Conservation (phyloP, 1,140 invertebrate species). For the Meteorus sp. region DNA sequence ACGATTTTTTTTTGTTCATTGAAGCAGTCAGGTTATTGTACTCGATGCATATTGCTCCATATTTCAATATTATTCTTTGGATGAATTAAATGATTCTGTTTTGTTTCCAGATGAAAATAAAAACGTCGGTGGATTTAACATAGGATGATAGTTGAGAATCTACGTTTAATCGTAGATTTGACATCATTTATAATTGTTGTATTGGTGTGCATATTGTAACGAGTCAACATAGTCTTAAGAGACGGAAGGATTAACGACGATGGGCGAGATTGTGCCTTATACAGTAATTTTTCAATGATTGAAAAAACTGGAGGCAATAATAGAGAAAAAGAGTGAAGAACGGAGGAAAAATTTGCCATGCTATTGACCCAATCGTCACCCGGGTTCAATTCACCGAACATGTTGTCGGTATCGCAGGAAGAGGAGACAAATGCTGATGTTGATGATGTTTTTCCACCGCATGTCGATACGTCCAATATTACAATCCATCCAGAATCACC, state of each 20-base stretch:
- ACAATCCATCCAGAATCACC: slow-evolving; percentile 66
- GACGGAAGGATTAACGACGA: slow-evolving; percentile 40
- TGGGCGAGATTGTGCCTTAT: too few relatives aligned
- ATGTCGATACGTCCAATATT: slow-evolving; percentile 72
- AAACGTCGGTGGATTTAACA: slow-evolving; percentile 53
- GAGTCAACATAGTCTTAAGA: too few relatives aligned
- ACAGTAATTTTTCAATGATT: too few relatives aligned
- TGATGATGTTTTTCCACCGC: slow-evolving; percentile 72
- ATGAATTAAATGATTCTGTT: slow-evolving; percentile 3
- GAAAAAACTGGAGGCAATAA: background rate
- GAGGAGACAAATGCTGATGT: slow-evolving; percentile 68
- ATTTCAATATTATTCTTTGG: background rate
- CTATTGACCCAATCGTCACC: slow-evolving; percentile 46
- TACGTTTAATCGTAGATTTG: too few relatives aligned
- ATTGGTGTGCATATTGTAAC: too few relatives aligned
- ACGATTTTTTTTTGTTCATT: too few relatives aligned
- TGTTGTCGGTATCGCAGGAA: slow-evolving; percentile 59
- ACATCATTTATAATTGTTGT: too few relatives aligned
- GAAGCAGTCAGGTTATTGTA: background rate
- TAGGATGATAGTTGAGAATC: too few relatives aligned
- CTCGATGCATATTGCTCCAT: background rate
- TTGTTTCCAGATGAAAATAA: slow-evolving; percentile 53
- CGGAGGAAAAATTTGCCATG: slow-evolving; percentile 39
- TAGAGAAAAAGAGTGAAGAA: background rate
- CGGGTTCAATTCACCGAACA: slow-evolving; percentile 48